Conservation (phyloP, 2,888 invertebrate species). For the Amiota minor region DNA sequence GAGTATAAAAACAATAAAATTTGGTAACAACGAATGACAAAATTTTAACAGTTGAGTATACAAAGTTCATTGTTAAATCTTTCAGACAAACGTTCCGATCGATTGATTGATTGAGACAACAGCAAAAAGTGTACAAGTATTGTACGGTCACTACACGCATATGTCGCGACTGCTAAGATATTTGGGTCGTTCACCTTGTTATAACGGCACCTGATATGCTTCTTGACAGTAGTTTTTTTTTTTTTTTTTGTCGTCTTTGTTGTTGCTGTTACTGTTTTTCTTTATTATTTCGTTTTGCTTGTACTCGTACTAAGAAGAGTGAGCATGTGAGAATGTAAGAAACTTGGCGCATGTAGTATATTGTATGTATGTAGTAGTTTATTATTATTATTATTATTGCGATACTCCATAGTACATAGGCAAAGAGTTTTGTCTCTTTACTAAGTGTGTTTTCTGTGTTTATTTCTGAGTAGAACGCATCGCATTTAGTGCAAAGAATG, state of each 20-base stretch:
- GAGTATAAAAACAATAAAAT: too few relatives aligned
- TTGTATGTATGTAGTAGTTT: too few relatives aligned
- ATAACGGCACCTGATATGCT: slow-evolving; percentile 63
- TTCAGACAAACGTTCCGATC: too few relatives aligned
- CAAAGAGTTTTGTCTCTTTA: not conserved
- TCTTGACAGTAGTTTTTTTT: slow-evolving; percentile 39
- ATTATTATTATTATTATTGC: not conserved
- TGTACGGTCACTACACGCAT: too few relatives aligned
- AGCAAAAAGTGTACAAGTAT: not conserved
- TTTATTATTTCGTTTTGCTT: slow-evolving; percentile 15
- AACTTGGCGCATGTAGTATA: too few relatives aligned
- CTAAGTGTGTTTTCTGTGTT: not conserved
- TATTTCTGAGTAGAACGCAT: not conserved
- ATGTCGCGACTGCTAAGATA: slow-evolving; percentile 26
- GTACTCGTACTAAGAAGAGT: not conserved
- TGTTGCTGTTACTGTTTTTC: not conserved
- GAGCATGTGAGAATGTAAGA: not conserved
- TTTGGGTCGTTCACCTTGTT: slow-evolving; percentile 68
- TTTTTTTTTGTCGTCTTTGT: slow-evolving; percentile 11
- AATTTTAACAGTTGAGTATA: too few relatives aligned
- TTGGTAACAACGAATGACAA: too few relatives aligned
- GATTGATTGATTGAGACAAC: not conserved
- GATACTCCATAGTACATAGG: not conserved
- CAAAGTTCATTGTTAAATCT: too few relatives aligned
- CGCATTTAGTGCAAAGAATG: slow-evolving; percentile 24